Percentiles rank a stretch among this genome's conserved stretches.
Conservation (phyloP, 2,888 invertebrate genomes). For the Spodoptera exigua region DNA sequence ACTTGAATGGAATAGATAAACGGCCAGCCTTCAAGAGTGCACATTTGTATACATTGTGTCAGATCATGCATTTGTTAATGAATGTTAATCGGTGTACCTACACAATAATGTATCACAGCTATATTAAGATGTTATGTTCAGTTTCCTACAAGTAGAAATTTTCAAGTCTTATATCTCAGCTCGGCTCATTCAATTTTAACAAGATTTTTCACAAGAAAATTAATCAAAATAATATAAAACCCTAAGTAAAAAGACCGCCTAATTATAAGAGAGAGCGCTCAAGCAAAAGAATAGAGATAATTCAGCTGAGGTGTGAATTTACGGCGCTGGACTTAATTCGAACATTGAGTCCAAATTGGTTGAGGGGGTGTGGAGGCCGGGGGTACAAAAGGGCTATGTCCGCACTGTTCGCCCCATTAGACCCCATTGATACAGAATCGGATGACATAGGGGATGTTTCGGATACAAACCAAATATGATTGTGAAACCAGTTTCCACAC, state of each 20-base stretch:
- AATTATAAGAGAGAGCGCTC: conserved; percentile 26
- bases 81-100: no score
- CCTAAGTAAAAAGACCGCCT: conserved; percentile 5
- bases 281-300: conserved; percentile 52
- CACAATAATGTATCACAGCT: no score
- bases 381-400: conserved; percentile 72
- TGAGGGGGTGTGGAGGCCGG: conserved; percentile 62
- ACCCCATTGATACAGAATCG: conserved; percentile 78
- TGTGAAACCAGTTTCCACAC: conserved; percentile 51
- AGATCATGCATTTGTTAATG: not conserved
- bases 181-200: not conserved
- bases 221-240: conserved; percentile 9
- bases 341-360: conserved; percentile 62
- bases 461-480: conserved; percentile 62
- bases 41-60: conserved; percentile 1
- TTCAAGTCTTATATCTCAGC: no score
- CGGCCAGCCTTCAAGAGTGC: conserved; percentile 6
- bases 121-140: no score
- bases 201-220: conserved; percentile 13
- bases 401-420: conserved; percentile 80
- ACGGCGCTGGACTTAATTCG: conserved; percentile 69
- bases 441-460: conserved; percentile 72
- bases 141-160: no score
- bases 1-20: conserved; percentile 4
- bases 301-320: conserved; percentile 66